Evolutionary conservation across 2,888 invertebrate species (phyloP), one percentile per base, ranked within the genome.

Genomic region (Megamerina dolium): DNA sequence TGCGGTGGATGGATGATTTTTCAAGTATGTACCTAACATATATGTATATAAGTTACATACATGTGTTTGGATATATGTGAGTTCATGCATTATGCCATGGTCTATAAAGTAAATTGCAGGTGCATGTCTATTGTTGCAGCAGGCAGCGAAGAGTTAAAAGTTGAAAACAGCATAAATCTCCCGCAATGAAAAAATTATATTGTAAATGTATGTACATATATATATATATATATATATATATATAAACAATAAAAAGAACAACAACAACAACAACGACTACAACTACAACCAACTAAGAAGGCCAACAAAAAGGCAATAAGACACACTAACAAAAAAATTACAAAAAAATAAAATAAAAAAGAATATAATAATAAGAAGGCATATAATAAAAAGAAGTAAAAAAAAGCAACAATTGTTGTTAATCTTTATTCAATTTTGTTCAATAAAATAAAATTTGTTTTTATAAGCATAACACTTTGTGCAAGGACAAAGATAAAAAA

Each of bases 61-160:
- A 23, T 23, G 10, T 23, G 23, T 8, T 8, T 23, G 10, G 23
- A 8, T 23, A 23, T 23, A 23, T 10, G 10, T 10, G 23, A 6
- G 6, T 23, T 6, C 8, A 23, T 23, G 10, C 23, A 5, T 31
- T 19, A 17, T 64, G 60, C 64, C 63, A 66, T 64, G 65, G 65
- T 65, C 66, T 66, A 66, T 65, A 65, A 65, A 63, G 66, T 65
- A 66, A 66, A 66, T 65, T 65, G 65, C 65, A 65, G 65, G 65
- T 65, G 65, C 66, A 65, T 66, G 66, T 64, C 65, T 65, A 60
- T 34, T 51, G 54, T 53, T 48, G 48, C 41, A 27, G 42, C 42
- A 26, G 27, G 23, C 41, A 32, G 21, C 21, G 36, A 43, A 31
- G 37, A 43, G 23, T 41, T 44, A 33, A 48, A 45, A 50, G 45